Conservation (phyloP, 2,797 vertebrate species). For the Pelobates cultripes region DNA sequence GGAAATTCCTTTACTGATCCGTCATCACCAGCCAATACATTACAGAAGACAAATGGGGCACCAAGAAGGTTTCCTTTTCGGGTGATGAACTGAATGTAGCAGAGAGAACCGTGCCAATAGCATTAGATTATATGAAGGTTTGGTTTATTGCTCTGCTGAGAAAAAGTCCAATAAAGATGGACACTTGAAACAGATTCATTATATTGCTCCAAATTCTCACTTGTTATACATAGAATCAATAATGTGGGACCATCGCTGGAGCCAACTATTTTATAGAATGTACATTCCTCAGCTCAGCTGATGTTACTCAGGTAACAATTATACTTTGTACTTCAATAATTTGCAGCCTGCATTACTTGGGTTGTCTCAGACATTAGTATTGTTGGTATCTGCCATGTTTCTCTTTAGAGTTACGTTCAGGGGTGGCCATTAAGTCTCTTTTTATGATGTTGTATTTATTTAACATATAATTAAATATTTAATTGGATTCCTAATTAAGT, state of each 20-base stretch:
- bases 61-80: neutral
- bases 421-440: too few relatives aligned
- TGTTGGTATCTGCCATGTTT: too few relatives aligned
- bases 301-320: neutral
- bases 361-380: too few relatives aligned
- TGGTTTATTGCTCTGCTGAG: neutral
- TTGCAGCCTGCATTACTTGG: neutral
- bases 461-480: too few relatives aligned
- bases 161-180: neutral
- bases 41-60: neutral
- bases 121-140: neutral
- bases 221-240: neutral
- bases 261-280: neutral
- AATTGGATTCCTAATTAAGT: too few relatives aligned
- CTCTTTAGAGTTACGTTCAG: too few relatives aligned
- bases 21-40: constrained; percentile 6
- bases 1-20: constrained; percentile 27
- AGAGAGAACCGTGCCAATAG: neutral
- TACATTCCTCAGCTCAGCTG: neutral
- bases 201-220: neutral
- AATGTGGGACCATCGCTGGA: neutral
- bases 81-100: neutral
- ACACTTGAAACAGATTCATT: neutral
- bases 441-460: too few relatives aligned
- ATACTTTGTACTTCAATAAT: neutral